Conservation (phyloP, 2,888 invertebrate species). For the Zygogramma bicolorata region DNA sequence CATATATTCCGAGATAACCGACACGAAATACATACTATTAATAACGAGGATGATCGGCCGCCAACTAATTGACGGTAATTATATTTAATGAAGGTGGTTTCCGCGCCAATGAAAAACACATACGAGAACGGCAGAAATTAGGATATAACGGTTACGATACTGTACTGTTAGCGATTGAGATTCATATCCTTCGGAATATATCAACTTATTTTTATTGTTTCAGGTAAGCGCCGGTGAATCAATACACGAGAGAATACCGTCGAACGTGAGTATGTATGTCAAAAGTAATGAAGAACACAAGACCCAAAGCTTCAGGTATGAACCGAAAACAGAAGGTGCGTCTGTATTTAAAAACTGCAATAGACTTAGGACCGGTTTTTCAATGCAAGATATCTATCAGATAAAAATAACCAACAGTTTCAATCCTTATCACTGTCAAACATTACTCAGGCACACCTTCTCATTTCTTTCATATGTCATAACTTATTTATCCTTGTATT, state of each 20-base stretch:
- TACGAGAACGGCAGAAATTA: background rate
- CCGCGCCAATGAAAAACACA: background rate
- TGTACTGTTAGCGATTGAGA: constrained; percentile 1
- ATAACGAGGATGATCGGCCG: background rate
- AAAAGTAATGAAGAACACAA: background rate
- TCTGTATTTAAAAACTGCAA: too few relatives aligned
- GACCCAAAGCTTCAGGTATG: background rate
- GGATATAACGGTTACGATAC: background rate
- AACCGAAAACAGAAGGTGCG: too few relatives aligned
- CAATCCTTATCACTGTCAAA: too few relatives aligned
- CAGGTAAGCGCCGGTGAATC: constrained; percentile 16
- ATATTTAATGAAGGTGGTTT: background rate
- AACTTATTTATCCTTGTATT: too few relatives aligned
- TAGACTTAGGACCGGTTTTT: too few relatives aligned
- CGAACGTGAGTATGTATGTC: background rate
- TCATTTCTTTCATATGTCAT: too few relatives aligned
- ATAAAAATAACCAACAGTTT: too few relatives aligned
- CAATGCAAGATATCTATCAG: too few relatives aligned
- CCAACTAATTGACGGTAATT: background rate
- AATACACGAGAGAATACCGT: background rate
- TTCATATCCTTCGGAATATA: background rate
- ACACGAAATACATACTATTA: background rate
- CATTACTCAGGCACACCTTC: too few relatives aligned
- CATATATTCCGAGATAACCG: background rate
- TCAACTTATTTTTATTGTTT: background rate